Percentiles rank a stretch among this genome's conserved stretches.
These are phyloP conservation scores for Scartelaos histophorus DNA, from an alignment of 2,113 vertebrate genomes.

Conservation along the genomic window DNA sequence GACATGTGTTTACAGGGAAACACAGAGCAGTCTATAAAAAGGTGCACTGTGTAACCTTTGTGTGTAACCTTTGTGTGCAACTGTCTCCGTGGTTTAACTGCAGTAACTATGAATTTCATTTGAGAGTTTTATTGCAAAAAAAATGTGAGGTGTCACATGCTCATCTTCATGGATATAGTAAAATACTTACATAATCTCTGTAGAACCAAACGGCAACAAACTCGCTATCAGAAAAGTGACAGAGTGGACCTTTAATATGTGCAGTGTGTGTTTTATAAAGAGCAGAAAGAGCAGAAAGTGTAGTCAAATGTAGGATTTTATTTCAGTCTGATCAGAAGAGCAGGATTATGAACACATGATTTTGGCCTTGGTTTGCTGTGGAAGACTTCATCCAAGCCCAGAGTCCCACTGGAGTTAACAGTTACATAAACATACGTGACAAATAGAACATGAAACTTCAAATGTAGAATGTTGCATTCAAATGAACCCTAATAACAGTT, in stretches of 20 bases:
- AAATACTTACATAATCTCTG: not conserved
- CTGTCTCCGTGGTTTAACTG: no score
- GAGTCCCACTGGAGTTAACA: not conserved
- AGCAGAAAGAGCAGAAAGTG: not conserved
- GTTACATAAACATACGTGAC: not conserved
- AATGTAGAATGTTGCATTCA: not conserved
- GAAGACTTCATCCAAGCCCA: not conserved
- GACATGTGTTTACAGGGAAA: no score
- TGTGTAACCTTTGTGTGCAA: no score
- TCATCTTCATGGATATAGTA: no score
- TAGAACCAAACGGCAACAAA: not conserved
- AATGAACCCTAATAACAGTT: not conserved
- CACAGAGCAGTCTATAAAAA: no score
- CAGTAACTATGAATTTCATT: no score
- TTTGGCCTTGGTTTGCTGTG: not conserved
- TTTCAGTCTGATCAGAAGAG: slow-evolving; percentile 1
- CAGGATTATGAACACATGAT: not conserved
- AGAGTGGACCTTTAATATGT: no score
- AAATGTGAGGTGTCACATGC: no score
- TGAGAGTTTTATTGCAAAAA: no score
- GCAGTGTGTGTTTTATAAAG: no score
- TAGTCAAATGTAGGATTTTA: not conserved
- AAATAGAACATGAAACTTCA: not conserved
- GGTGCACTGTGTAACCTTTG: no score
- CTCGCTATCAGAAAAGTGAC: no score